Evolutionary conservation across 2,797 vertebrate genomes (phyloP).

Genomic region (Atherinosoma microstoma): DNA sequence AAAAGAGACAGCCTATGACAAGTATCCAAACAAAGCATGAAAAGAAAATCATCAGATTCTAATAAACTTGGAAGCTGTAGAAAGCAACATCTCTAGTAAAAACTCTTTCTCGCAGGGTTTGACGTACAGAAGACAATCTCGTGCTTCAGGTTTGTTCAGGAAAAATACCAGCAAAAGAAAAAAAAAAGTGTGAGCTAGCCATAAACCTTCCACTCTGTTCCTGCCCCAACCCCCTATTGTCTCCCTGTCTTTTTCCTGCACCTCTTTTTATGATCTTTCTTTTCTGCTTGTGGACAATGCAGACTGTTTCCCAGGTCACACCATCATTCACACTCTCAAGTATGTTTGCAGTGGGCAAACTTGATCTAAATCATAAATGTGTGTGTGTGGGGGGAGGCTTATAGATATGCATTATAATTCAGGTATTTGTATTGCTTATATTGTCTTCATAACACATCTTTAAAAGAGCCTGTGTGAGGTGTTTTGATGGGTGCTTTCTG

Average conservation of each 20-base stretch:
- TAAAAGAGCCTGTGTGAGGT: conserved; percentile 10
- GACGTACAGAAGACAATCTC: conserved; percentile 24
- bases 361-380: background rate
- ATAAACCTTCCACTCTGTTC: conserved; percentile 69
- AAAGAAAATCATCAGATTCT: conserved; percentile 5
- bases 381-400: background rate
- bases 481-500: conserved; percentile 37
- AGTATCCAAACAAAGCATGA: conserved; percentile 12
- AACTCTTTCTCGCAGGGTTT: conserved; percentile 11
- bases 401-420: background rate
- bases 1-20: conserved; percentile 24
- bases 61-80: conserved; percentile 15
- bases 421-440: background rate
- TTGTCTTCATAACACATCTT: background rate
- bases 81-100: conserved; percentile 13
- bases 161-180: conserved; percentile 45
- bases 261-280: conserved; percentile 77
- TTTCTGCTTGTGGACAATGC: conserved; percentile 76
- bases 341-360: background rate
- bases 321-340: conserved; percentile 31
- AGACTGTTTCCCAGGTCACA: conserved; percentile 58
- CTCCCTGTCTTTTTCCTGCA: conserved; percentile 74
- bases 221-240: conserved; percentile 68
- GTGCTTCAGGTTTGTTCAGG: conserved; percentile 57
- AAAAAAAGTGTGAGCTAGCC: conserved; percentile 60